Base-by-base conservation (phyloP, 2,113 vertebrate species). In the Noctilio leporinus region DNA sequence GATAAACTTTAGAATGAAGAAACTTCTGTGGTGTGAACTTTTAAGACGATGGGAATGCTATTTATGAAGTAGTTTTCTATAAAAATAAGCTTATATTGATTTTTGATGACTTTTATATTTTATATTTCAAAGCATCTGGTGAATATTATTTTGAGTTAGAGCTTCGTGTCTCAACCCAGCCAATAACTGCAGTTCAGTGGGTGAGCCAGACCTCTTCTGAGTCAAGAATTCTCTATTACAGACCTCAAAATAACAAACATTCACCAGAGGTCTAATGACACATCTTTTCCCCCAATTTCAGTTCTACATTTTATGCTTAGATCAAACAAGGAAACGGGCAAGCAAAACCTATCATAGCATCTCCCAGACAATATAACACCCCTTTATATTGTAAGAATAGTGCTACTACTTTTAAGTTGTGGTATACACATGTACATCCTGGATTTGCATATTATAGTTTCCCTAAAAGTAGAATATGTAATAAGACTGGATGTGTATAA, bases 81-180 rank as follows among this genome's bases (percentile, higher is more conserved):
- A 97, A 97, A 97, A 96, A 95, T 65, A 95, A 30, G 45, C 43
- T 94, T 20, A 47, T 93, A 96, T 86, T 96, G 93, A 97, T 96
- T 97, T 97, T 94, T 93, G 83, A 97, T 97, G 91, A 95, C 82
- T 95, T 91, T 76, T 89, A 38, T 38, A 59, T 93, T 96, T 93
- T 91, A 91, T 91, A 70, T 35, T 30, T 26, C 76, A 95, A 96
- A 91, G 62, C 88, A 96, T 96, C 93, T 97, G 95, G 89, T 75
- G 77, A 91, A 83, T 95, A 88, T 90, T 88, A 89, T 73, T 91
- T 88, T 96, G 89, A 91, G 53, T 82, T 95, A 92, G 85, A 95
- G 49, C 87, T 85, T 88, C 24, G 20, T 84, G 53, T 45, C 45
- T 86, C 64, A 53, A 40, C 62, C 17, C 53, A 93, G 35, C 88